These are phyloP conservation scores for Lamprologus speciosus DNA, from an alignment of 2,113 vertebrate species.

Conservation along the genomic window DNA sequence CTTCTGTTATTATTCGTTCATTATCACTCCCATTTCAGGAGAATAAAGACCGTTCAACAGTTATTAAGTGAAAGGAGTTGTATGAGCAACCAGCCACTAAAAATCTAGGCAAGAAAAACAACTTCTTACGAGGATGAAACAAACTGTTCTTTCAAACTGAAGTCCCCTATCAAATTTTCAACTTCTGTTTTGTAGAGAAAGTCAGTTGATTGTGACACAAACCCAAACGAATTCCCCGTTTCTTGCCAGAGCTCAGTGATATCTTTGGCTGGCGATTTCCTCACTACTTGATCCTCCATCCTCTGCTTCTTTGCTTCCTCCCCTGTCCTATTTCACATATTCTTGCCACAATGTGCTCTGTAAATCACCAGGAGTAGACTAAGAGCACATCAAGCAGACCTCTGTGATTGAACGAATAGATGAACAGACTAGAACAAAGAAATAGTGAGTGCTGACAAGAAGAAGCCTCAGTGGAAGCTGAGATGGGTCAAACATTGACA, in stretches of 20 bases:
- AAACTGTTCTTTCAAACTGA: not conserved
- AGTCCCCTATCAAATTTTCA: not conserved
- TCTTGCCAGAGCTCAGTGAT: conserved; percentile 21
- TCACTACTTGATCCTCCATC: not conserved
- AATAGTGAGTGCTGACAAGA: not conserved
- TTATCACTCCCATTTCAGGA: not conserved
- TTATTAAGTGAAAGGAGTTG: not conserved
- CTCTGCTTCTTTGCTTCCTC: not conserved
- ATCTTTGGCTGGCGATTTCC: conserved; percentile 26
- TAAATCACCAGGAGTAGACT: conserved; percentile 18
- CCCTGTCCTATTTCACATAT: conserved; percentile 22
- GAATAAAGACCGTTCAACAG: not conserved
- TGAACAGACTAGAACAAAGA: not conserved
- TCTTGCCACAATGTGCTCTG: not conserved
- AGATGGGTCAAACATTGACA: not conserved
- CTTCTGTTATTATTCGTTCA: not conserved
- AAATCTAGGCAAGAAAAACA: not conserved
- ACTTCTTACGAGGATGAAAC: not conserved
- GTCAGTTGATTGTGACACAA: conserved; percentile 15
- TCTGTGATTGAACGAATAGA: not conserved
- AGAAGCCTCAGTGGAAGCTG: not conserved
- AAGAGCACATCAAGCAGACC: conserved; percentile 10
- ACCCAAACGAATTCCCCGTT: conserved; percentile 4
- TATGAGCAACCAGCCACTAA: not conserved
- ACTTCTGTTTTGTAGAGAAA: not conserved